phyloP scores from a whole-genome alignment of 2,797 vertebrate species.

The Sebastiscus albofasciatus region DNA sequence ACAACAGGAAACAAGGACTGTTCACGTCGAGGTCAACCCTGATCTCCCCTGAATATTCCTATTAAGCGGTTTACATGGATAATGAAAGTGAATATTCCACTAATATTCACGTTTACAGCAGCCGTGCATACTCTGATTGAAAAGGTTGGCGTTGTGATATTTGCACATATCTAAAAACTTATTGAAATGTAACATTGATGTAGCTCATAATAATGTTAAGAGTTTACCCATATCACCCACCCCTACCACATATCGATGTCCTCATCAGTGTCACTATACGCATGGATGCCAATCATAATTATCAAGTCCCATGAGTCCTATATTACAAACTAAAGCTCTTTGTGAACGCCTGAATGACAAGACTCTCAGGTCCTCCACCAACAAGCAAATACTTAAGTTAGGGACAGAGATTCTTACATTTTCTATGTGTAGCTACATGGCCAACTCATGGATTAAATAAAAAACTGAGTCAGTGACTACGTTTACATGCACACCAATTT shows the following conservation, averaged over 20 bases:
- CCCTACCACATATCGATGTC: not conserved
- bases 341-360: not conserved
- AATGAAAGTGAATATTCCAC: no score
- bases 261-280: not conserved
- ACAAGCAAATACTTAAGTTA: not conserved
- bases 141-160: no score
- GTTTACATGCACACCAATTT: no score
- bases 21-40: not conserved
- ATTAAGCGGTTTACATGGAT: no score
- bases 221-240: not conserved
- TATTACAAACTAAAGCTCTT: not conserved
- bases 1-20: not conserved
- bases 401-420: not conserved
- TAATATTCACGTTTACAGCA: no score
- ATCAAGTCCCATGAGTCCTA: not conserved
- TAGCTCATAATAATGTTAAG: not conserved
- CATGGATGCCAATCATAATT: not conserved
- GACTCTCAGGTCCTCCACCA: not conserved
- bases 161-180: not conserved
- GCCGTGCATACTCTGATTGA: no score
- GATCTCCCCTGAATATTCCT: not conserved
- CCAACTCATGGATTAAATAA: no score
- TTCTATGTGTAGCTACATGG: not conserved
- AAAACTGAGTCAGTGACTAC: no score
- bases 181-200: not conserved